These are phyloP conservation scores for Meriones psammophilus DNA, from an alignment of 2,797 vertebrate species.

Conservation along the genomic window DNA sequence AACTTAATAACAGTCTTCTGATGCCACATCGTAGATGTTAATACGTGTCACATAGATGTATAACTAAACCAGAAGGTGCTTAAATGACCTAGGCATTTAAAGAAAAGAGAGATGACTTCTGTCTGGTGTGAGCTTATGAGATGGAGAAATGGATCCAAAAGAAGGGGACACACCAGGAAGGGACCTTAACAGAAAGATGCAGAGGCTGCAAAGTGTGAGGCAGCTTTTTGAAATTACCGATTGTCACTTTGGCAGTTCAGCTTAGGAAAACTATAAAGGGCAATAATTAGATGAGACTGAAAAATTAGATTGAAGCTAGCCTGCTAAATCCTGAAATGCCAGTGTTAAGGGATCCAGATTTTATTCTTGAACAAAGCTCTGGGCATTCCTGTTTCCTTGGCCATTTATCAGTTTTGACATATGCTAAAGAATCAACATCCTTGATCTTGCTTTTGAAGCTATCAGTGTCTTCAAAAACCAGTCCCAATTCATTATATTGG, in stretches of 20 bases:
- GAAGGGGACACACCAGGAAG: neutral
- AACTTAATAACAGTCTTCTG: neutral
- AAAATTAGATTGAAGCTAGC: neutral
- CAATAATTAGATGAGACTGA: neutral
- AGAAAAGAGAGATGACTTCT: neutral
- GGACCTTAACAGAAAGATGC: neutral
- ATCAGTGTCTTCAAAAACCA: neutral
- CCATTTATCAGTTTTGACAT: neutral
- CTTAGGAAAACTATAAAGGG: neutral
- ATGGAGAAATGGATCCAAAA: neutral
- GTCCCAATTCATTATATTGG: conserved; percentile 17
- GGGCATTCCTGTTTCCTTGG: neutral
- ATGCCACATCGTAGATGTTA: neutral
- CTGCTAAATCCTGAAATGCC: neutral
- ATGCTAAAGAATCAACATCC: neutral
- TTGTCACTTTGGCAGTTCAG: neutral
- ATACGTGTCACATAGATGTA: neutral
- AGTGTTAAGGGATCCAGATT: neutral
- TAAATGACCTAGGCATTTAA: neutral
- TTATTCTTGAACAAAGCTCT: conserved; percentile 25
- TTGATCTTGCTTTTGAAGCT: neutral
- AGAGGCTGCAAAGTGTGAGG: neutral
- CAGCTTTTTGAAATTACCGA: neutral
- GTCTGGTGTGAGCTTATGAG: neutral
- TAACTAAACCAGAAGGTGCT: neutral